Base-by-base conservation (phyloP, 2,113 vertebrate species). In the Megaleporinus macrocephalus region DNA sequence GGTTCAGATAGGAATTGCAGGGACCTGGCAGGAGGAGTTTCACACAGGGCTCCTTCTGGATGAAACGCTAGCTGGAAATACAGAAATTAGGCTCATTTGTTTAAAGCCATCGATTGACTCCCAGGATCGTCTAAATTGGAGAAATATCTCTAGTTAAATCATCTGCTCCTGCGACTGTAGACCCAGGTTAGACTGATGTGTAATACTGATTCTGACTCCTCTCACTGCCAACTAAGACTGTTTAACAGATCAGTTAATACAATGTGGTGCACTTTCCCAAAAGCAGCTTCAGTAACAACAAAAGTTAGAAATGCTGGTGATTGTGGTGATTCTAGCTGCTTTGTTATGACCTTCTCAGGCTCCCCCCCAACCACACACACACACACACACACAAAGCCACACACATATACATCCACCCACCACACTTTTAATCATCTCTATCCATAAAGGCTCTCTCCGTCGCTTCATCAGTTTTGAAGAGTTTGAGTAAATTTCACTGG, bases 341-440 rank as follows among this genome's bases (percentile, higher is more conserved):
- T 63, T 62, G 22, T 27, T 14, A n/a, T 10, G 27, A 14, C 1
- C 6, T 20, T 33, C 27, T 51, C 44, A 30, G 6, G 26, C 44
- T n/a, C n/a, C n/a, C n/a, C n/a, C n/a, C n/a, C 53, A 51, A 6
- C 2, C 29, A 53, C 26, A 68, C 4, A 36, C 22, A 20, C 22
- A 30, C 14, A 22, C 53, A 5, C 20, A 4, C 53, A 1, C 53
- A 10, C 51, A 7, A n/a, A 2, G 3, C 16, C 18, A 18, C 16
- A 20, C 20, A 61, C 57, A 29, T 2, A 7, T 59, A 29, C 59
- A 49, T 63, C 74, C 74, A 63, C 74, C 62, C 74, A 76, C 27
- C n/a, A 26, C n/a, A 6, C 41, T 47, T 59, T 74, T 76, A 12
- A 76, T 63, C 24, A 49, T 22, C 74, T 27, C 33, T 76, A 76